Evolutionary conservation across 2,113 vertebrate species (phyloP).

Genomic region (Puma concolor): DNA sequence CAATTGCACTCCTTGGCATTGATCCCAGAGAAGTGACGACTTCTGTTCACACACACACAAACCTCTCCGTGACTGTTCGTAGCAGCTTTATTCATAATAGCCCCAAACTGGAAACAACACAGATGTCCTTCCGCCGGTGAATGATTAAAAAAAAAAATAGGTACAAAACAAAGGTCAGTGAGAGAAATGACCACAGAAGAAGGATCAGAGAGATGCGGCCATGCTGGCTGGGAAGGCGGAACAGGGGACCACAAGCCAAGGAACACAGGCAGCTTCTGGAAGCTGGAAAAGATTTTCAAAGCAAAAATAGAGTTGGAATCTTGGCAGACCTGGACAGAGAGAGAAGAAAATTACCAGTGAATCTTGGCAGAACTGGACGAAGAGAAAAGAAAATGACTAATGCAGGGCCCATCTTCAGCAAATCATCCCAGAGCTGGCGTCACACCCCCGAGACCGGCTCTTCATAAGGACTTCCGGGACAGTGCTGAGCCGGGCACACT

Average conservation of each 20-base stretch:
- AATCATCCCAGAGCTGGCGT: slow-evolving; percentile 95
- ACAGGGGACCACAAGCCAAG: background rate
- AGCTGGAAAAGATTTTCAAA: slow-evolving; percentile 90
- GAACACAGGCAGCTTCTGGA: background rate
- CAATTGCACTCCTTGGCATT: background rate
- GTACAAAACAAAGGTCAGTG: background rate
- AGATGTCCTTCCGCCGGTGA: background rate
- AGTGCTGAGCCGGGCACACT: slow-evolving; percentile 95
- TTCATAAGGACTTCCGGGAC: slow-evolving; percentile 95
- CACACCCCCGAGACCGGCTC: slow-evolving; percentile 87
- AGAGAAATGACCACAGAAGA: background rate
- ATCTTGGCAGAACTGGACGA: slow-evolving; percentile 97
- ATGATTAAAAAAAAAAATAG: background rate
- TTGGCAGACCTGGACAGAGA: slow-evolving; percentile 97
- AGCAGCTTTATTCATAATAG: background rate
- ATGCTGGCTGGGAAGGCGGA: background rate
- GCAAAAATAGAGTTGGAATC: slow-evolving; percentile 96
- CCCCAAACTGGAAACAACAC: background rate
- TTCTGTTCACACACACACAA: background rate
- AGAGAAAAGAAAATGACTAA: slow-evolving; percentile 94
- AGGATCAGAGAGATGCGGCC: background rate
- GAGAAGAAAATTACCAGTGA: slow-evolving; percentile 92
- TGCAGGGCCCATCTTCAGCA: slow-evolving; percentile 94
- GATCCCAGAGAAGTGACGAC: background rate
- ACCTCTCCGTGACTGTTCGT: background rate